Evolutionary conservation across 2,113 vertebrate species (phyloP), one percentile per base, ranked within the genome.

Genomic region (Eurypyga helias): DNA sequence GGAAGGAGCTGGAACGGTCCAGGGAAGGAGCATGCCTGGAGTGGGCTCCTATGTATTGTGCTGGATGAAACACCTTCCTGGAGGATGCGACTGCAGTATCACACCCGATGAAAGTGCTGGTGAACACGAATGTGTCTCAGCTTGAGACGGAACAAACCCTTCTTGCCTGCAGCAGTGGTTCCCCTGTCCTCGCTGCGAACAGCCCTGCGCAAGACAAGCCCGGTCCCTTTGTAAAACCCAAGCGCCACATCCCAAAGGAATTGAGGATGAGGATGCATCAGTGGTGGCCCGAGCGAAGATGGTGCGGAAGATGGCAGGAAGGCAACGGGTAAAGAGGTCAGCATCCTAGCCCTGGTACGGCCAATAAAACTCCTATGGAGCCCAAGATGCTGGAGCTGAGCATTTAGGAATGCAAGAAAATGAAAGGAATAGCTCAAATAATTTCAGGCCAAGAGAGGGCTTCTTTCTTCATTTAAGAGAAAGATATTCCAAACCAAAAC

Each of bases 401-500:
- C 13, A 4, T 65, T 87, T 18, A 54, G 65, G 81, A 58, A 18
- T 0, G 57, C 9, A 38, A 34, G 65, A 78, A 89, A 87, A 72
- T 2, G 29, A 83, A 83, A 54, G 89, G 49, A 90, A 87, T 13
- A 76, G 90, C 34, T 62, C 41, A 73, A 83, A 86, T 38, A 2
- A 1, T 14, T 58, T 66, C 85, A 26, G 70, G 10, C 82, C 79
- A 38, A 92, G 90, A 82, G 48, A 17, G 29, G 38, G 65, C 26
- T 92, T 90, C 69, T 61, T 69, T 86, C 88, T 52, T 83, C 26
- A 2, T 31, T 38, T 43, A 33, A 31, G 41, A 43, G 76, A 24
- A 36, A 62, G 93, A 94, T 70, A 88, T 96, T 96, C 85, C 90
- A 95, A 89, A 66, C 87, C 88, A 43, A 96, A 96, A 80, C 90